A percentile compares a stretch with the other conserved stretches of the same genome.
Evolutionary conservation across 2,797 vertebrate species (phyloP).

Genomic region (Staurois parvus): DNA sequence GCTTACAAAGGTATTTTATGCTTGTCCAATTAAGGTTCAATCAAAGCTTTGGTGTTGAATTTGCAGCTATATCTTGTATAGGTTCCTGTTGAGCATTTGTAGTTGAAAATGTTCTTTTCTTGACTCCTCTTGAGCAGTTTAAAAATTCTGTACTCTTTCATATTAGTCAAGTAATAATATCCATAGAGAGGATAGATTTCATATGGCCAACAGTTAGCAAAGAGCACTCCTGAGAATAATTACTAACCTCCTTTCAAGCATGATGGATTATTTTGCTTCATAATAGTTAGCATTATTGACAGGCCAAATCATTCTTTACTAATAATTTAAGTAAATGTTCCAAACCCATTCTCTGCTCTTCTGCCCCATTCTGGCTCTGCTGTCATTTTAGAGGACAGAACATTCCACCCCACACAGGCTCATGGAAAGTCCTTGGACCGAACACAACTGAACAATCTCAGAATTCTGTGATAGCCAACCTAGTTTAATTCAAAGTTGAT

Average conservation of each 20-base stretch:
- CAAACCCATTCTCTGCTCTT: background rate
- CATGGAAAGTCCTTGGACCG: background rate
- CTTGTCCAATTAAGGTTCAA: background rate
- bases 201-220: background rate
- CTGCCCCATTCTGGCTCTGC: background rate
- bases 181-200: slow-evolving; percentile 4
- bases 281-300: slow-evolving; percentile 1
- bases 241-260: background rate
- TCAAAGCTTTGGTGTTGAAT: slow-evolving; percentile 16
- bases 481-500: background rate
- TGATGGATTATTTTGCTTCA: slow-evolving; percentile 18
- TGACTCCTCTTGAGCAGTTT: background rate
- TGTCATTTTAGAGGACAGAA: background rate
- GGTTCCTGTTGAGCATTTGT: background rate
- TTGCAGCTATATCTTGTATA: slow-evolving; percentile 13
- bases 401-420: background rate
- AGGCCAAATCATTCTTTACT: background rate
- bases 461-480: background rate
- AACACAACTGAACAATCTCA: background rate
- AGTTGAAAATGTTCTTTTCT: background rate
- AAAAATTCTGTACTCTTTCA: background rate
- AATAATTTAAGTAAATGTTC: background rate
- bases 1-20: no score
- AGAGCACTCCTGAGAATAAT: slow-evolving; percentile 6
- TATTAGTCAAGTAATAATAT: background rate